A percentile compares a stretch with the other conserved stretches of the same genome.
phyloP scores from a whole-genome alignment of 2,797 vertebrate species.

The Anguilla marmorata region DNA sequence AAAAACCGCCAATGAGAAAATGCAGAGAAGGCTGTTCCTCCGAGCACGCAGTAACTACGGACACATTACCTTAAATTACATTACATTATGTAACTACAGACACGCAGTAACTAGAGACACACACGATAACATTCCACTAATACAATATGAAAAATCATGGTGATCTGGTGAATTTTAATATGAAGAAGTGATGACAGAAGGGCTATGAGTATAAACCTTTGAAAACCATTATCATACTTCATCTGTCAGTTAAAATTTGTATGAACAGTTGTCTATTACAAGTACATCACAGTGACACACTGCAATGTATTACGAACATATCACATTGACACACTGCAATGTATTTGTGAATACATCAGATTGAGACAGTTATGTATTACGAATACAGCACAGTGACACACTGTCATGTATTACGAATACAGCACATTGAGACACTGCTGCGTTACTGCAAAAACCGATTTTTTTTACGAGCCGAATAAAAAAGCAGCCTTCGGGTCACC shows the following conservation, averaged over 20 bases:
- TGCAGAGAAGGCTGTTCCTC: background rate
- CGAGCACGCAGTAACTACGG: background rate
- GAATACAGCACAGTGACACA: no score
- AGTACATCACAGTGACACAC: background rate
- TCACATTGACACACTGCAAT: no score
- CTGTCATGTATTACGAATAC: no score
- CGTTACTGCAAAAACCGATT: background rate
- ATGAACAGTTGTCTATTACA: background rate
- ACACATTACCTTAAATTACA: no score
- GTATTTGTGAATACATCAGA: no score
- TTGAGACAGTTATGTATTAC: no score
- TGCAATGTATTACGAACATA: background rate
- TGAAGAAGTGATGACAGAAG: background rate
- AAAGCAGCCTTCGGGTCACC: constrained; percentile 64
- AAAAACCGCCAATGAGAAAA: background rate
- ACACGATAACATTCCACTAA: no score
- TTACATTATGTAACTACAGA: background rate
- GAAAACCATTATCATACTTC: background rate
- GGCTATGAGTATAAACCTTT: background rate
- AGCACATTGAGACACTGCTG: no score
- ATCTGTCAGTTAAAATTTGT: background rate
- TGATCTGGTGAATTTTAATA: background rate
- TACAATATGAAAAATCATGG: background rate
- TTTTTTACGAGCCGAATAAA: background rate
- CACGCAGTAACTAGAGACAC: background rate